Base-by-base conservation (phyloP, 2,797 vertebrate genomes). In the Anguilla obscura region DNA sequence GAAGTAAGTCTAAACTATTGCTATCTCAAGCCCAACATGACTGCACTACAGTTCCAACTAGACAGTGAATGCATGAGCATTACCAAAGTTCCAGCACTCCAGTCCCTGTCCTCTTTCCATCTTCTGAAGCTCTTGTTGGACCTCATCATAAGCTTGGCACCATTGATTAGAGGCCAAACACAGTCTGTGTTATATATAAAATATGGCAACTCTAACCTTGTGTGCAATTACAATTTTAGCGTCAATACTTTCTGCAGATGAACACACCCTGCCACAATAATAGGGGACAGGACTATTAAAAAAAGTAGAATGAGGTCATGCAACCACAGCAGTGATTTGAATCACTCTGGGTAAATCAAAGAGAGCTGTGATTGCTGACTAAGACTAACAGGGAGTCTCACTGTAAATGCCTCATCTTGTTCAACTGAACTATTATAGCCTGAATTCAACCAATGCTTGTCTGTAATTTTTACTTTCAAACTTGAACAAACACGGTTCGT, bases 201-300 rank as follows among this genome's bases (percentile, higher is more conserved):
- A 90, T 92, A 90, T 85, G 91, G 92, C 92, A 93, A 92, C 45
- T 80, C 89, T 90, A 92, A 89, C 1, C 91, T 90, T 89, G 87
- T 74, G 88, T 91, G 92, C 94, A 94, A 95, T 96, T 96, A 95
- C 93, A 95, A 90, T 95, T 95, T 95, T 94, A 94, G 92, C 92
- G 86, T 93, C 93, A 91, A 93, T 93, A 89, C 84, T 90, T 71
- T 84, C 94, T 90, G 76, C 93, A 94, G 40, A 93, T 91, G 91
- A 93, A 94, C 95, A 95, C 95, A 91, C 95, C 94, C 95, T 80
- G 89, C 95, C 95, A 94, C 94, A 95, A 93, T 89, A 94, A 89
- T 56, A 95, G 89, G 90, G 89, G 66, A 89, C 91, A 87, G 86
- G 79, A 33, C 90, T 93, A 92, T 93, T 95, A 93, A 94, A 95